Conservation (phyloP, 2,888 invertebrate species). For the Cantharis nigra region DNA sequence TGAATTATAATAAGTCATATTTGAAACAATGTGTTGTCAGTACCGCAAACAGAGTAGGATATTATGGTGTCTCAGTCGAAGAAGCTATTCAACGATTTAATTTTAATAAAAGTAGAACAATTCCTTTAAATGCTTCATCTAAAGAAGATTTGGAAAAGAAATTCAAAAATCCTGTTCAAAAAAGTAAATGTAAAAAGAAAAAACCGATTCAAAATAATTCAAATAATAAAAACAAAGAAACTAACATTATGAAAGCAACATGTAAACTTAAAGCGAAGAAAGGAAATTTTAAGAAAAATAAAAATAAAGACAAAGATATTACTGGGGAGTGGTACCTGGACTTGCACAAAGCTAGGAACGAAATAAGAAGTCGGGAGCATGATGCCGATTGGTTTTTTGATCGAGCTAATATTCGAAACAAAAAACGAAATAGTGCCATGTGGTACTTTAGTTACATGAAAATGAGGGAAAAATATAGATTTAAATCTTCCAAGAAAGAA, state of each 20-base stretch:
- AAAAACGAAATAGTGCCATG: constrained; percentile 43
- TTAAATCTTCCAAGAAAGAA: neutral
- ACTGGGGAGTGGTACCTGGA: constrained; percentile 47
- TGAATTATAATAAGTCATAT: neutral
- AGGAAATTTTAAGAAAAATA: neutral
- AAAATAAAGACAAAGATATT: neutral
- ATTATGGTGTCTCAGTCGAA: neutral
- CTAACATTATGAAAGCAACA: neutral
- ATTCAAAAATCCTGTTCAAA: neutral
- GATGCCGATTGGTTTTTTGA: constrained; percentile 44
- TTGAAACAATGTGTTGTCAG: neutral
- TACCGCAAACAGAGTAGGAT: neutral
- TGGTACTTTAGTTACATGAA: constrained; percentile 51
- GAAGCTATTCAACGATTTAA: neutral
- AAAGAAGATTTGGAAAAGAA: neutral
- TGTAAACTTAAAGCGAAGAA: neutral
- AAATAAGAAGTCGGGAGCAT: constrained; percentile 39
- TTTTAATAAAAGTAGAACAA: neutral
- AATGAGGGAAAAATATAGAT: neutral
- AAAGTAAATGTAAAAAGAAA: neutral
- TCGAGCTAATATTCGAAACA: constrained; percentile 38
- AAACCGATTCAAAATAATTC: neutral
- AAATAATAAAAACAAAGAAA: neutral
- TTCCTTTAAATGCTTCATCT: neutral
- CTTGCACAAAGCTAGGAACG: constrained; percentile 39